A percentile compares a stretch with the other conserved stretches of the same genome.
phyloP scores from a whole-genome alignment of 1,140 invertebrate genomes.

The Triops cancriformis region DNA sequence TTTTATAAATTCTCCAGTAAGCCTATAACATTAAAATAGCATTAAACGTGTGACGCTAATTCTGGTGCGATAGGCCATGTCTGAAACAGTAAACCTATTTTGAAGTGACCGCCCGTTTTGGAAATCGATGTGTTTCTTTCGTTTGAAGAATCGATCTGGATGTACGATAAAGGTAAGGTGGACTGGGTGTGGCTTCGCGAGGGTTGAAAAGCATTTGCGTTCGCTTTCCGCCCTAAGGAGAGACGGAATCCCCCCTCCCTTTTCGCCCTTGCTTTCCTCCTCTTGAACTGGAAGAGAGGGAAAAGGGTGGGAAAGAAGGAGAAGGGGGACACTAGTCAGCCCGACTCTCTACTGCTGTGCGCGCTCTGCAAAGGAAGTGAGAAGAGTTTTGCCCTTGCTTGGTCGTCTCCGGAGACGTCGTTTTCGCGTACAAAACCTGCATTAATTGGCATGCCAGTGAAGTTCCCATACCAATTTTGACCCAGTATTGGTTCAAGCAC shows the following conservation, averaged over 20 bases:
- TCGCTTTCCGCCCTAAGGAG: background rate
- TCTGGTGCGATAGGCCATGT: too few species aligned
- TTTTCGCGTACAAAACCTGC: slow-evolving; percentile 13
- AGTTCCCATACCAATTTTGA: background rate
- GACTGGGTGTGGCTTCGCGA: background rate
- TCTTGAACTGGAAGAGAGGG: background rate
- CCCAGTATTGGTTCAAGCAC: background rate
- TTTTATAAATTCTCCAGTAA: too few species aligned
- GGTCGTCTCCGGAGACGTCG: slow-evolving; percentile 11
- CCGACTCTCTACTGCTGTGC: background rate
- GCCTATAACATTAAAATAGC: too few species aligned
- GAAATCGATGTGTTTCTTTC: background rate
- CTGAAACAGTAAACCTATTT: background rate
- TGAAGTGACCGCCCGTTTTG: background rate
- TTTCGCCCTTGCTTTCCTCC: background rate
- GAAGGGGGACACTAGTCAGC: background rate
- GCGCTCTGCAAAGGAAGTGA: background rate
- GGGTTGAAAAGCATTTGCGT: background rate
- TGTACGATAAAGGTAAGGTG: background rate
- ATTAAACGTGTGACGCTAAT: too few species aligned
- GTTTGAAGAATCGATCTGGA: background rate
- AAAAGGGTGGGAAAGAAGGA: background rate
- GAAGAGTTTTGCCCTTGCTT: slow-evolving; percentile 2
- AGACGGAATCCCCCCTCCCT: background rate
- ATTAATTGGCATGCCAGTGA: background rate